phyloP scores from a whole-genome alignment of 2,113 vertebrate genomes.

The Heteronetta atricapilla region DNA sequence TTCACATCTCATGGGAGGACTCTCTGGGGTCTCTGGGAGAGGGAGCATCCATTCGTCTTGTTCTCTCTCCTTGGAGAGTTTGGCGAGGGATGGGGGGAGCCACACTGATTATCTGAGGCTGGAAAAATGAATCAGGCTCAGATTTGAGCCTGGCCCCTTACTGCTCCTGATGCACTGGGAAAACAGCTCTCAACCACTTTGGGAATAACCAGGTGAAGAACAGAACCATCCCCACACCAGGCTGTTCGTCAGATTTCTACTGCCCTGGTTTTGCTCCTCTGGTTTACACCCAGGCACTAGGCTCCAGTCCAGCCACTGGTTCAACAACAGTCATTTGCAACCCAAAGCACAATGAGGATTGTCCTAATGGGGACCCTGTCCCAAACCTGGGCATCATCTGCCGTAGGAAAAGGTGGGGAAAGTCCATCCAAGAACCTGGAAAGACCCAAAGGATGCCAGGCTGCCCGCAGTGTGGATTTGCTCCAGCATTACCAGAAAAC shows the following conservation, averaged over 20 bases:
- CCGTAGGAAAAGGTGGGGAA: neutral
- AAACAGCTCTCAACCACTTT: neutral
- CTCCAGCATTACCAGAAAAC: neutral
- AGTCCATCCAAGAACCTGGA: neutral
- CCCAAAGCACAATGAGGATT: neutral
- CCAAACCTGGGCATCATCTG: neutral
- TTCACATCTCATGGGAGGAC: neutral
- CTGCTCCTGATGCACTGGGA: neutral
- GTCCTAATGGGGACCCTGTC: accelerated
- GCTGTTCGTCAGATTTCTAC: neutral
- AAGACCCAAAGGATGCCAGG: neutral
- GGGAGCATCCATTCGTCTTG: neutral
- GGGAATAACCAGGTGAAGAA: neutral
- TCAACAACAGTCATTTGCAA: neutral
- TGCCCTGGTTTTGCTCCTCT: neutral
- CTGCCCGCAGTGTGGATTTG: neutral
- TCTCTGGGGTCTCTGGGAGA: too few relatives aligned
- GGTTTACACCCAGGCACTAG: neutral
- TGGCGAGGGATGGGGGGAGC: neutral
- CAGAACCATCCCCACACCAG: neutral
- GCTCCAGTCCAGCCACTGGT: neutral
- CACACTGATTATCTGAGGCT: neutral
- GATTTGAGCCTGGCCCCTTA: neutral
- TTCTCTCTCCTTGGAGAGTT: neutral
- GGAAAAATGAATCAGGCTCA: neutral